Conservation (phyloP, 1,140 invertebrate species). For the Nixonia krombeini region DNA sequence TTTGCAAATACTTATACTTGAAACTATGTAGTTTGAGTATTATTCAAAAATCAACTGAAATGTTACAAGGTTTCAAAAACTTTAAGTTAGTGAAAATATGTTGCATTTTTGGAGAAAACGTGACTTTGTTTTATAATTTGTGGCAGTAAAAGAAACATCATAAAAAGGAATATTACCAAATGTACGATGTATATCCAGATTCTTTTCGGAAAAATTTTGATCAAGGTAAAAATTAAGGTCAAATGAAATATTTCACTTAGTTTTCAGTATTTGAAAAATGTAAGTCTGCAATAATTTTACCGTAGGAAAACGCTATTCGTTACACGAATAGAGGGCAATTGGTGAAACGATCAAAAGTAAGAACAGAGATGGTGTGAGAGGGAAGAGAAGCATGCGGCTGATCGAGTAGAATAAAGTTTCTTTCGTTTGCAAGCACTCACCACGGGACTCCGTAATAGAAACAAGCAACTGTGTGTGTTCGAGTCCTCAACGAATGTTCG, state of each 20-base stretch:
- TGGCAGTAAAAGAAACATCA: too few species aligned
- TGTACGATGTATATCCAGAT: too few species aligned
- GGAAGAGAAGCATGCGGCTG: slow-evolving; percentile 37
- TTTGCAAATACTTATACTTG: too few species aligned
- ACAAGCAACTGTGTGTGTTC: slow-evolving; percentile 22
- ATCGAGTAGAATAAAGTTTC: slow-evolving; percentile 45
- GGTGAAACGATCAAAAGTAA: slow-evolving; percentile 24
- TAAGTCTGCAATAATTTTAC: slow-evolving; percentile 23
- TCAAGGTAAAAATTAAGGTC: too few species aligned
- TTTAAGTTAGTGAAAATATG: too few species aligned
- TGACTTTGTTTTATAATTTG: too few species aligned
- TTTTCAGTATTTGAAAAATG: slow-evolving; percentile 5
- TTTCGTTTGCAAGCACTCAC: slow-evolving; percentile 14
- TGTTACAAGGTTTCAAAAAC: too few species aligned
- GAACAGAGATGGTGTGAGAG: slow-evolving; percentile 1
- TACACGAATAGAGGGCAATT: slow-evolving; percentile 41
- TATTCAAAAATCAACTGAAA: too few species aligned
- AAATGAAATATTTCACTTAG: background rate
- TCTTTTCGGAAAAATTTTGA: too few species aligned
- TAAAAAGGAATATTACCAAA: too few species aligned
- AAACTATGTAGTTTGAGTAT: too few species aligned
- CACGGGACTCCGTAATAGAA: slow-evolving; percentile 17
- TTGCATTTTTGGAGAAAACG: too few species aligned
- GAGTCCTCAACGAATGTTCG: slow-evolving; percentile 28
- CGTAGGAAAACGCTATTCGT: slow-evolving; percentile 34